A percentile compares a stretch with the other conserved stretches of the same genome.
Conservation (phyloP, 1,140 invertebrate genomes). For the Cydia pomonella region DNA sequence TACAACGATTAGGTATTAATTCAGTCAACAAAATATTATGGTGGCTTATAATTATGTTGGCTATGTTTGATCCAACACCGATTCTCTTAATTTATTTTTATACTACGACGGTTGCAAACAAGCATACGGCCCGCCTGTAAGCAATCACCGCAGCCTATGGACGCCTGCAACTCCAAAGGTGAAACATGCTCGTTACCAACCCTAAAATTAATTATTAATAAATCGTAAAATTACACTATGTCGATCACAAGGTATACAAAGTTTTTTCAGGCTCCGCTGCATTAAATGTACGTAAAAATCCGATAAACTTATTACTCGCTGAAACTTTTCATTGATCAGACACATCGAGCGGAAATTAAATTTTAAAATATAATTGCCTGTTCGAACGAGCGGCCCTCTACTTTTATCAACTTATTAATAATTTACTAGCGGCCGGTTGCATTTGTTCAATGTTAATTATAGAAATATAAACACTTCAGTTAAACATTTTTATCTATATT, state of each 20-base stretch:
- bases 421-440: not conserved
- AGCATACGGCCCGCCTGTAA: too few species aligned
- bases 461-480: too few species aligned
- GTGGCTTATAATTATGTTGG: too few species aligned
- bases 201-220: not conserved
- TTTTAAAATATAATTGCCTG: constrained; percentile 5
- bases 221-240: not conserved
- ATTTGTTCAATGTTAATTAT: not conserved
- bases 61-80: too few species aligned
- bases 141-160: too few species aligned
- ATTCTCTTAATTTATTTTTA: too few species aligned
- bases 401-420: not conserved
- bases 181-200: too few species aligned
- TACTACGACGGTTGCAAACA: too few species aligned
- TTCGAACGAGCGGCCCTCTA: not conserved
- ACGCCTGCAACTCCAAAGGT: too few species aligned
- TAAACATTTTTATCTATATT: too few species aligned
- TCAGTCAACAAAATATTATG: too few species aligned
- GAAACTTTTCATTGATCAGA: not conserved
- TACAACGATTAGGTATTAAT: too few species aligned
- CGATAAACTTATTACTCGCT: not conserved
- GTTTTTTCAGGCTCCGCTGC: not conserved
- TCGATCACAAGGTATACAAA: not conserved
- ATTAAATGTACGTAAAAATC: not conserved
- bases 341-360: constrained; percentile 7